Evolutionary conservation across 2,888 invertebrate genomes (phyloP).

Genomic region (Hipparchia semele): DNA sequence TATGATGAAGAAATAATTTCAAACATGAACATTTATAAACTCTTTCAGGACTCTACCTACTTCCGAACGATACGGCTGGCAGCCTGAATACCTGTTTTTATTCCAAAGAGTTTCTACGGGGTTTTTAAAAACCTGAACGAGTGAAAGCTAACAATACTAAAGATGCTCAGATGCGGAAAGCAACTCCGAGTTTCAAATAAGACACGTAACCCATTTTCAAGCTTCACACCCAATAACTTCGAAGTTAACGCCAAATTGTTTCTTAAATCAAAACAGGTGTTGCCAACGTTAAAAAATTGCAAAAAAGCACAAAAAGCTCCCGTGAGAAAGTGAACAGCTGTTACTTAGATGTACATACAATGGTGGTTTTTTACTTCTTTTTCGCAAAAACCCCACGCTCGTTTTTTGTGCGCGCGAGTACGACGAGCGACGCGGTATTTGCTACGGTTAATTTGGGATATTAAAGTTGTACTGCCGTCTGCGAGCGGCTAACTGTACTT

Average conservation of each 20-base stretch:
- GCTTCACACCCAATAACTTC: background rate
- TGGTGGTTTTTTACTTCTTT: conserved; percentile 21
- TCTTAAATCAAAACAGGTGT: conserved; percentile 29
- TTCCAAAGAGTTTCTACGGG: too few relatives aligned
- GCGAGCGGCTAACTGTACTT: background rate
- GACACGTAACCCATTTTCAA: too few relatives aligned
- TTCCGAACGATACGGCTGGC: too few relatives aligned
- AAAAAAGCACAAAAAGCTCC: conserved; percentile 23
- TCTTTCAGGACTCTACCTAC: too few relatives aligned
- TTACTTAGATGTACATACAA: conserved; percentile 24
- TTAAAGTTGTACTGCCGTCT: background rate
- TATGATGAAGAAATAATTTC: too few relatives aligned
- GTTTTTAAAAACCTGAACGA: too few relatives aligned
- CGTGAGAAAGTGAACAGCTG: conserved; percentile 40
- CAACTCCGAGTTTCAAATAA: too few relatives aligned
- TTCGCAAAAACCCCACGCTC: conserved; percentile 6
- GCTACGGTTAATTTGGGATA: conserved; percentile 8
- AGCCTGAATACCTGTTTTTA: too few relatives aligned
- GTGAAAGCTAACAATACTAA: too few relatives aligned
- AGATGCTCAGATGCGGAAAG: too few relatives aligned
- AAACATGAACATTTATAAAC: too few relatives aligned
- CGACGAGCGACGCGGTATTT: background rate
- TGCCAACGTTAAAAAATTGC: conserved; percentile 18
- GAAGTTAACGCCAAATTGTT: background rate
- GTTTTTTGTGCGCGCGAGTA: conserved; percentile 6